Evolutionary conservation across 2,797 vertebrate species (phyloP).

Genomic region (Vireo griseus): DNA sequence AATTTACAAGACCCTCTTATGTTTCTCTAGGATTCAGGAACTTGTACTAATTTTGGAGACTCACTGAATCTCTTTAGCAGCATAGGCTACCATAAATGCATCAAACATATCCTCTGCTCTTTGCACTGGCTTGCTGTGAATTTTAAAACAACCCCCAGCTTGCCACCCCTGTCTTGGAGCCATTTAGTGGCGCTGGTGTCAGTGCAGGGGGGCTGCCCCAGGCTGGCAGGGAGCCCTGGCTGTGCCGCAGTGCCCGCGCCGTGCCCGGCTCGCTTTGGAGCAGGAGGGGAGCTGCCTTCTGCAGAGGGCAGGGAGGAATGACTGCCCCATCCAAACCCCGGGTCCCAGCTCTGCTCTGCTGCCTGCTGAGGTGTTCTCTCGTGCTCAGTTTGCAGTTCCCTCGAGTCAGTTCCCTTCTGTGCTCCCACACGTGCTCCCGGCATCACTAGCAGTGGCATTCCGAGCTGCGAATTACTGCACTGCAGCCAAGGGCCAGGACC

Average conservation of each 20-base stretch:
- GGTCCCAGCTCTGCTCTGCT: not conserved
- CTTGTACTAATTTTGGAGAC: not conserved
- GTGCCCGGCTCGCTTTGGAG: rapidly evolving
- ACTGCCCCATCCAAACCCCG: rapidly evolving
- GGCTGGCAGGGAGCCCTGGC: not conserved
- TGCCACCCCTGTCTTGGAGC: not conserved
- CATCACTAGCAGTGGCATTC: not conserved
- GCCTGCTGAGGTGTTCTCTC: not conserved
- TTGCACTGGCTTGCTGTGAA: not conserved
- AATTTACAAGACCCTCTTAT: not conserved
- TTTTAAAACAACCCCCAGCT: not conserved
- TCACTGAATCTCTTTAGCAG: conserved; percentile 15
- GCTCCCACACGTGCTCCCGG: not conserved
- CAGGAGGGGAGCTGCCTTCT: not conserved
- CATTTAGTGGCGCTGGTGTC: not conserved
- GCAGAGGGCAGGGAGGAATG: not conserved
- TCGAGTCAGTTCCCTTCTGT: not conserved
- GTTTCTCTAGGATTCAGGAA: not conserved
- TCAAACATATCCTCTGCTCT: not conserved
- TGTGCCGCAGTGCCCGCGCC: rapidly evolving
- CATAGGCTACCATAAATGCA: not conserved
- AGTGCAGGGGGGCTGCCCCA: not conserved
- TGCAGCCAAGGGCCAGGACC: not conserved
- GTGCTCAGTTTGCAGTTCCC: not conserved
- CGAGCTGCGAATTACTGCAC: not conserved